Evolutionary conservation across 2,113 vertebrate species (phyloP).

Genomic region (Ascaphus truei): DNA sequence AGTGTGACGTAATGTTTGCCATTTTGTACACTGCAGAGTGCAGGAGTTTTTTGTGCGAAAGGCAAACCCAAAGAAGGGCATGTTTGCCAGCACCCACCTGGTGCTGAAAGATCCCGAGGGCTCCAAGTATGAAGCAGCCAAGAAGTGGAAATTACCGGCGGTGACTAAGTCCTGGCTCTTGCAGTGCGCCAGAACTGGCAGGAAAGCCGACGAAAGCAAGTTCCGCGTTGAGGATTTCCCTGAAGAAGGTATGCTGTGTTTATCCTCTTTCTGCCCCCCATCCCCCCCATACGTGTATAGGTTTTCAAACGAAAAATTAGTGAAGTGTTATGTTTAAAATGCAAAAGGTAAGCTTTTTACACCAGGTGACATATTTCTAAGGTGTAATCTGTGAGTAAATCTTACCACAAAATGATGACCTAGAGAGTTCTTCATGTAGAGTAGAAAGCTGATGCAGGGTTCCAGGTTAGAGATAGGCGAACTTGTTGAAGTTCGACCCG

Average conservation of each 20-base stretch:
- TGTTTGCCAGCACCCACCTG: conserved; percentile 91
- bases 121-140: conserved; percentile 90
- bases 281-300: too few species aligned
- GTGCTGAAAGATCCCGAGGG: conserved; percentile 78
- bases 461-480: too few species aligned
- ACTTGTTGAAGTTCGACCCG: too few species aligned
- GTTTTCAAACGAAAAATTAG: too few species aligned
- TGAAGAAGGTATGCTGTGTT: conserved; percentile 66
- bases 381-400: too few species aligned
- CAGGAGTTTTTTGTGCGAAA: conserved; percentile 95
- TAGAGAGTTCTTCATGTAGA: too few species aligned
- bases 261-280: conserved; percentile 2
- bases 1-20: background rate
- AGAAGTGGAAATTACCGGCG: conserved; percentile 90
- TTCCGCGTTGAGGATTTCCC: conserved; percentile 74
- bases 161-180: conserved; percentile 84
- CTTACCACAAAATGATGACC: too few species aligned
- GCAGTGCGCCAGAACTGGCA: conserved; percentile 74
- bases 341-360: too few species aligned
- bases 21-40: conserved; percentile 65
- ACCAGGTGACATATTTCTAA: too few species aligned
- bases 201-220: conserved; percentile 68
- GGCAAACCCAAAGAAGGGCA: conserved; percentile 80
- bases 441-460: too few species aligned
- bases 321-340: too few species aligned